Percentiles rank a stretch among this genome's conserved stretches.
Evolutionary conservation across 2,888 invertebrate genomes (phyloP).

Genomic region (Craniophora ligustri): DNA sequence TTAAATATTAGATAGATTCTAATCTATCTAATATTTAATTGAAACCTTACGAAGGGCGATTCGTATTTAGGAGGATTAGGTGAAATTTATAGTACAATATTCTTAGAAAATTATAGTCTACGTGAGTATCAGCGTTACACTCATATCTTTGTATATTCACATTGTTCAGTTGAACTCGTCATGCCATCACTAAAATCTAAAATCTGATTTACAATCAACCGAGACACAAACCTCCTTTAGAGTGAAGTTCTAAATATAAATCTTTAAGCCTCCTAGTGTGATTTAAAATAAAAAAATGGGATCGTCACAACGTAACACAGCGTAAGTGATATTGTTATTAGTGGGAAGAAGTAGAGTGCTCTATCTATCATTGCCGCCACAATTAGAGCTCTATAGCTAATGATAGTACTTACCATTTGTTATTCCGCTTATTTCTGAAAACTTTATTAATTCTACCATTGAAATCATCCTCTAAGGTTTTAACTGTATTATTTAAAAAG

Average conservation of each 20-base stretch:
- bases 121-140: too few species aligned
- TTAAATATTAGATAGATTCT: too few species aligned
- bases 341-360: conserved; percentile 39
- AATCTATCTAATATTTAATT: too few species aligned
- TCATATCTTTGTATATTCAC: conserved; percentile 22
- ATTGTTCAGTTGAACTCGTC: conserved; percentile 24
- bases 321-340: conserved; percentile 49
- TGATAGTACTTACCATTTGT: conserved; percentile 35
- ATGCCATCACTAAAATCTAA: conserved; percentile 4
- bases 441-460: conserved; percentile 8
- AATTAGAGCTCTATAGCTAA: conserved; percentile 43
- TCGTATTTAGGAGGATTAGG: too few species aligned
- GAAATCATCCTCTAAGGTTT: neutral
- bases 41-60: too few species aligned
- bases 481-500: too few species aligned
- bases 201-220: conserved; percentile 25
- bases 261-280: conserved; percentile 12
- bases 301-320: conserved; percentile 16
- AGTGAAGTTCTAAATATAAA: neutral
- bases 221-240: neutral
- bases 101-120: too few species aligned
- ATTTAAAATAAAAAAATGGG: conserved; percentile 24
- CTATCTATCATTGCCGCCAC: conserved; percentile 50
- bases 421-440: conserved; percentile 20
- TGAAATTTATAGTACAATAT: too few species aligned